A percentile compares a stretch with the other conserved stretches of the same genome.
Conservation (phyloP, 1,140 invertebrate species). For the Lerema accius region DNA sequence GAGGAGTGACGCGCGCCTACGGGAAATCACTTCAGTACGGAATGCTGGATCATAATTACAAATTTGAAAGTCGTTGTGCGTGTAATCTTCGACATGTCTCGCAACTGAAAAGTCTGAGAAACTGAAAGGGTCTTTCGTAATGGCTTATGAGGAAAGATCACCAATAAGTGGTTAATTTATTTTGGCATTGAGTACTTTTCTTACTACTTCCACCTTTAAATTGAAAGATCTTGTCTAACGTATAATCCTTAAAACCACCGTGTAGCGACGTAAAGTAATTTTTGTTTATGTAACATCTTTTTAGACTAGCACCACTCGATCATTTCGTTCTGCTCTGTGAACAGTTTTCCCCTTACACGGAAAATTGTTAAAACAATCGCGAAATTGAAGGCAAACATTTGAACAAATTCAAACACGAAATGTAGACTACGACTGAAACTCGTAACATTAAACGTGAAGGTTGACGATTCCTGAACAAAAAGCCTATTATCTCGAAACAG, state of each 20-base stretch:
- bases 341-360: neutral
- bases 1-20: neutral
- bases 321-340: neutral
- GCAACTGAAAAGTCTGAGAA: no score
- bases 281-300: neutral
- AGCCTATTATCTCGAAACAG: constrained; percentile 24
- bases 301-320: neutral
- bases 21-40: neutral
- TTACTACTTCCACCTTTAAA: no score
- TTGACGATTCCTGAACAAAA: constrained; percentile 17
- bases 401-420: constrained; percentile 11
- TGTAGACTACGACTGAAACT: constrained; percentile 1
- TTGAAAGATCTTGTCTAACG: no score
- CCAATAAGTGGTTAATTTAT: no score
- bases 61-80: no score
- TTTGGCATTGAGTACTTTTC: no score
- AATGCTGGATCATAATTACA: no score
- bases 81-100: no score
- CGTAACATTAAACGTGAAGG: constrained; percentile 16
- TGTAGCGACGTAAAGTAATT: no score
- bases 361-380: constrained; percentile 1
- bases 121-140: no score
- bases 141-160: no score
- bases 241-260: no score
- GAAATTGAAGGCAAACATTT: constrained; percentile 1